phyloP scores from a whole-genome alignment of 1,140 invertebrate genomes.

The Cherax quadricarinatus region DNA sequence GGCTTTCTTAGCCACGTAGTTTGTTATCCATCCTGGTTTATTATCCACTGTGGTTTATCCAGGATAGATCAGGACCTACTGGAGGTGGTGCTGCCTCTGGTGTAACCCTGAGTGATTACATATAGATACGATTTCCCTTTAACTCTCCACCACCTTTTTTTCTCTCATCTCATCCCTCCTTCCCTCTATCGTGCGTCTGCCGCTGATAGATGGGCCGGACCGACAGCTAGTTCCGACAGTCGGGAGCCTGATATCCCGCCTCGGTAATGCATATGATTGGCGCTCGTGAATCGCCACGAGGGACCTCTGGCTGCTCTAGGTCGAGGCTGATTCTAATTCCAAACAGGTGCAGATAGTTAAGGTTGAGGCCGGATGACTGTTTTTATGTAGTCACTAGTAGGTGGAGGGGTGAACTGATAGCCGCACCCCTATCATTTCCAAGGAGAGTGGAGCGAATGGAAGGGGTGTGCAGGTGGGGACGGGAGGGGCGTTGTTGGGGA shows the following conservation, averaged over 20 bases:
- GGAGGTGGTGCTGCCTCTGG: conserved; percentile 24
- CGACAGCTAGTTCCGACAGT: conserved; percentile 40
- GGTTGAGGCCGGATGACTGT: conserved; percentile 38
- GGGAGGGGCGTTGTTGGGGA: background rate
- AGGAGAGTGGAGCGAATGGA: background rate
- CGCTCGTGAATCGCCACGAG: conserved; percentile 46
- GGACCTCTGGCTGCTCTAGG: conserved; percentile 17
- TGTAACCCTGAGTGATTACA: conserved; percentile 60
- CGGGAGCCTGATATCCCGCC: conserved; percentile 40
- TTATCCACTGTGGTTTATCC: too few species aligned
- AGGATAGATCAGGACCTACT: conserved; percentile 22
- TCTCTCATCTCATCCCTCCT: background rate
- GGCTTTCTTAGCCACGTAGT: too few species aligned
- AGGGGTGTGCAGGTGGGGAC: background rate
- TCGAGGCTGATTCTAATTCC: conserved; percentile 60
- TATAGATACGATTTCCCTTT: conserved; percentile 37
- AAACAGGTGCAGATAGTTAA: conserved; percentile 63
- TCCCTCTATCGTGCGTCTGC: conserved; percentile 42
- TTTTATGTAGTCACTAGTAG: conserved; percentile 41
- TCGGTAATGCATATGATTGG: conserved; percentile 57
- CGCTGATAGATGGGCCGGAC: conserved; percentile 41
- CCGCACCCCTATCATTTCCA: conserved; percentile 52
- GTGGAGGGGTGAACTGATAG: conserved; percentile 42
- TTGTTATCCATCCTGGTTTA: too few species aligned
- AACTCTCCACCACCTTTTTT: too few species aligned